These are phyloP conservation scores for Sylvicola fuscatus DNA, from an alignment of 2,888 invertebrate species.

Conservation along the genomic window DNA sequence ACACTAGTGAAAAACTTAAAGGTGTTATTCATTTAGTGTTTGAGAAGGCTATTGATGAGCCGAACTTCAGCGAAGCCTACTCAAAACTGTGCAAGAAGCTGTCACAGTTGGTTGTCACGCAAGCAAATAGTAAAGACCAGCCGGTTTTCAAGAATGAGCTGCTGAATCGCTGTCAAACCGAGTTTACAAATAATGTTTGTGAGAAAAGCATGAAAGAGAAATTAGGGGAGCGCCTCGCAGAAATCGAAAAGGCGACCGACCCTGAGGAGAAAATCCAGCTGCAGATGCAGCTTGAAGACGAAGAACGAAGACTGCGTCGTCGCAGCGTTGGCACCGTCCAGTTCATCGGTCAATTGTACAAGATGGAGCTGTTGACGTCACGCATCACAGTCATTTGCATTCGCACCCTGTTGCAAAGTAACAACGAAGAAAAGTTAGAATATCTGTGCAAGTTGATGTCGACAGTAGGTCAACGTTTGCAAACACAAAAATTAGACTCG, in stretches of 20 bases:
- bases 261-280: conserved; percentile 51
- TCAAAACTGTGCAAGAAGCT: conserved; percentile 68
- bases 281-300: conserved; percentile 45
- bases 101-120: conserved; percentile 10
- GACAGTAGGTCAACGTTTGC: conserved; percentile 75
- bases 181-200: conserved; percentile 72
- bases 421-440: conserved; percentile 80
- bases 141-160: conserved; percentile 32
- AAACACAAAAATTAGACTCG: conserved; percentile 26
- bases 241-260: conserved; percentile 24
- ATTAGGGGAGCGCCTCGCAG: conserved; percentile 22
- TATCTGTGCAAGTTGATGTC: conserved; percentile 80
- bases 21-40: conserved; percentile 80
- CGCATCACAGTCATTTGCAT: conserved; percentile 80
- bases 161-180: conserved; percentile 55
- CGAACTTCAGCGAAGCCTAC: conserved; percentile 81
- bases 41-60: conserved; percentile 90
- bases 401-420: conserved; percentile 46
- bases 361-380: conserved; percentile 69
- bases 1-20: conserved; percentile 54
- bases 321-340: conserved; percentile 80
- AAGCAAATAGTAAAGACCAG: conserved; percentile 26
- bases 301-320: conserved; percentile 54
- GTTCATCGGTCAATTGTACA: conserved; percentile 75
- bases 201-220: conserved; percentile 30